Conservation (phyloP, 2,113 vertebrate species). For the Saguinus midas region DNA sequence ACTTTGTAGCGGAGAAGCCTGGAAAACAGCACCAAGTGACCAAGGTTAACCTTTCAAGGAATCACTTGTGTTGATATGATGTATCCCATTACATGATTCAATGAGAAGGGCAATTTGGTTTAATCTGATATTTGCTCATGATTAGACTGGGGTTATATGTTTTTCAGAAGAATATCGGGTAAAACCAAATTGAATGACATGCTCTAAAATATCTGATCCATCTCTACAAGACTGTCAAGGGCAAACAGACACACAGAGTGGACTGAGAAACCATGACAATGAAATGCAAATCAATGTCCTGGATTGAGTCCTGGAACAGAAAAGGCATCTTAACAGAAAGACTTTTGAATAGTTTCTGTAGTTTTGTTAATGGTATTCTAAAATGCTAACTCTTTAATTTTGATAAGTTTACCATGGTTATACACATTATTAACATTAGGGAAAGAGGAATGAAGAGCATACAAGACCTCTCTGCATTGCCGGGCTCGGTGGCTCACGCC, state of each 20-base stretch:
- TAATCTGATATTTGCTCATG: not conserved
- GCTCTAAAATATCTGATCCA: not conserved
- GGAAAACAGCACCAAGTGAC: not conserved
- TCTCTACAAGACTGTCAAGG: not conserved
- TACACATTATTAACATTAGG: not conserved
- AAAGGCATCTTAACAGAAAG: not conserved
- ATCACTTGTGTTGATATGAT: not conserved
- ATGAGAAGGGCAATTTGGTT: not conserved
- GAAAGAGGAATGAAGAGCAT: not conserved
- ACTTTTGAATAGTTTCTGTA: not conserved
- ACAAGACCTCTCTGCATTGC: not conserved
- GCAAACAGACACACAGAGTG: not conserved
- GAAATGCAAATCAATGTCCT: not conserved
- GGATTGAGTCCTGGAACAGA: not conserved
- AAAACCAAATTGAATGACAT: not conserved
- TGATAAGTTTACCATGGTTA: not conserved
- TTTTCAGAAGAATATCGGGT: not conserved
- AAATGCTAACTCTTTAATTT: not conserved
- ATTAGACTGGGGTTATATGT: not conserved
- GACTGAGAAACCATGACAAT: rapidly evolving
- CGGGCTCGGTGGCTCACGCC: too few relatives aligned
- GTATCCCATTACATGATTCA: not conserved
- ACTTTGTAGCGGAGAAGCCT: not conserved
- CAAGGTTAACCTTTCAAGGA: not conserved
- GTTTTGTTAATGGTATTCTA: not conserved